A percentile compares a stretch with the other conserved stretches of the same genome.
Evolutionary conservation across 2,113 vertebrate species (phyloP).

Genomic region (Lipotes vexillifer): DNA sequence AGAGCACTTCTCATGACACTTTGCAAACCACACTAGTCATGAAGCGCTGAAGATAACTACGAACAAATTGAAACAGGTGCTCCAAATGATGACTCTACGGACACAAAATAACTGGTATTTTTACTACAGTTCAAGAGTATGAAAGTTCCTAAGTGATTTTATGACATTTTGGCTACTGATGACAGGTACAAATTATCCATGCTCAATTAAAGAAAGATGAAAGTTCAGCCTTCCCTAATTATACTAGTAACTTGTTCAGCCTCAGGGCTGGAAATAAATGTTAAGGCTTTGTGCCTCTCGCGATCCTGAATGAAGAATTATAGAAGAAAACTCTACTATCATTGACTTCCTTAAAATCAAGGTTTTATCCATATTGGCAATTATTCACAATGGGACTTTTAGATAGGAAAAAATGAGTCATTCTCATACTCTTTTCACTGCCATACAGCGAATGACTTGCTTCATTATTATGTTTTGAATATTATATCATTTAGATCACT

Average conservation of each 20-base stretch:
- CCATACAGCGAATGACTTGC: background rate
- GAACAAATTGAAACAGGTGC: background rate
- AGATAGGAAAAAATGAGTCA: background rate
- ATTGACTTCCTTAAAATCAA: background rate
- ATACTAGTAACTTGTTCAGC: slow-evolving; percentile 31
- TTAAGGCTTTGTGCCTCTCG: background rate
- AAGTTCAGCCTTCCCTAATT: slow-evolving; percentile 47
- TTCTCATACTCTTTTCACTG: background rate
- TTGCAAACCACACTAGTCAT: slow-evolving; percentile 14
- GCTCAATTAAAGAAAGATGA: slow-evolving; percentile 16
- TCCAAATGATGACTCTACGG: background rate
- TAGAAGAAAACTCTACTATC: background rate
- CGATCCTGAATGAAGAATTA: background rate
- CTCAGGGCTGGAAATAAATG: background rate
- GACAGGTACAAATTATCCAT: slow-evolving; percentile 35
- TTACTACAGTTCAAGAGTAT: background rate
- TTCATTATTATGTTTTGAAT: background rate
- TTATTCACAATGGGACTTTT: background rate
- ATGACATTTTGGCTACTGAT: slow-evolving; percentile 29
- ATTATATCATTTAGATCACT: background rate
- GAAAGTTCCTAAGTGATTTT: background rate
- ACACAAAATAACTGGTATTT: background rate
- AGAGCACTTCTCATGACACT: background rate
- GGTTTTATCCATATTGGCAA: background rate
- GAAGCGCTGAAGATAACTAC: background rate